Evolutionary conservation across 2,113 vertebrate species (phyloP).

Genomic region (Pandion haliaetus): DNA sequence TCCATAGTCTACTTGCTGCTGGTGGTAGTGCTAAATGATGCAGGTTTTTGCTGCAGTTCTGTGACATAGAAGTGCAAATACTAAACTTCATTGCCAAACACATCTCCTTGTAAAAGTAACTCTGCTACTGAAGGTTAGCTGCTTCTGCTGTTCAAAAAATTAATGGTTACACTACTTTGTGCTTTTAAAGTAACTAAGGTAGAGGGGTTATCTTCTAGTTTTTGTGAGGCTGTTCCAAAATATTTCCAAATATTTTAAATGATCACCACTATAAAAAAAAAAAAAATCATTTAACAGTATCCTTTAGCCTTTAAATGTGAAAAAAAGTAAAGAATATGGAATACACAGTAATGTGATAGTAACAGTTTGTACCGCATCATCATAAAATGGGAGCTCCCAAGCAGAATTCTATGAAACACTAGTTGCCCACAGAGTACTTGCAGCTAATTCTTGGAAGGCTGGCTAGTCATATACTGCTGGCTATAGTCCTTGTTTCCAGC

Average conservation of each 20-base stretch:
- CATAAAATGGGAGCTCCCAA: neutral
- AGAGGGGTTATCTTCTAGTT: neutral
- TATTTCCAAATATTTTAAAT: neutral
- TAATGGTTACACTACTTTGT: neutral
- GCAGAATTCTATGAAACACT: neutral
- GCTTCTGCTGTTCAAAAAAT: neutral
- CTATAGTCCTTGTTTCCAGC: conserved; percentile 57
- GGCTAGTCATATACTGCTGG: conserved; percentile 35
- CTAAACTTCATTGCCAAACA: neutral
- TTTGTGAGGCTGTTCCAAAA: neutral
- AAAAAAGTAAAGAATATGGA: neutral
- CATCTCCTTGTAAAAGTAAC: neutral
- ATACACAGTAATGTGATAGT: neutral
- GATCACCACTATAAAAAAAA: neutral
- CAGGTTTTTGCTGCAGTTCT: neutral
- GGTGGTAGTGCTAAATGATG: neutral
- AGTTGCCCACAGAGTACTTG: conserved; percentile 2
- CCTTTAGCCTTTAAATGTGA: neutral
- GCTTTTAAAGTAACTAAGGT: neutral
- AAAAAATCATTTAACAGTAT: neutral
- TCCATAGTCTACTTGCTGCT: neutral
- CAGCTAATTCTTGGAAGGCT: conserved; percentile 53
- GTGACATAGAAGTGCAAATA: neutral
- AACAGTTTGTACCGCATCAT: neutral
- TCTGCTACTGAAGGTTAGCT: neutral